Conservation (phyloP, 2,113 vertebrate genomes). For the Prietella phreatophila region DNA sequence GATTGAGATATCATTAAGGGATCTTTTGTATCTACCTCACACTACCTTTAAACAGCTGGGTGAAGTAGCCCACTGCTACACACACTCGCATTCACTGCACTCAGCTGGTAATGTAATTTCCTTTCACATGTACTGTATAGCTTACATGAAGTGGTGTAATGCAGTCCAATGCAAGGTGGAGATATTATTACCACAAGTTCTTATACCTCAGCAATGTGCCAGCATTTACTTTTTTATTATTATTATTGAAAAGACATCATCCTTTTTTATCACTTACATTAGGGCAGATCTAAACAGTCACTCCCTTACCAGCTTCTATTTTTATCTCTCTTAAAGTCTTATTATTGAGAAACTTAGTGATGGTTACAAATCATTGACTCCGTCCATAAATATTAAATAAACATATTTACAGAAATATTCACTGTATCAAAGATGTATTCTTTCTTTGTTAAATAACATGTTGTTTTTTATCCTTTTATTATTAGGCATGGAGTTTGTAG, state of each 20-base stretch:
- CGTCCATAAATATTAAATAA: background rate
- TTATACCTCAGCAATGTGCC: background rate
- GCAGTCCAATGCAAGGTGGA: background rate
- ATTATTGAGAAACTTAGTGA: background rate
- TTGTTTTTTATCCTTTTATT: background rate
- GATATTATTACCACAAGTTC: background rate
- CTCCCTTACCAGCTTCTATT: background rate
- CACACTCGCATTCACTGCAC: background rate
- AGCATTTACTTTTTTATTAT: background rate
- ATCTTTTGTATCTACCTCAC: constrained; percentile 59
- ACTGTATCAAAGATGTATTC: background rate
- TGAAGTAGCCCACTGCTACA: background rate
- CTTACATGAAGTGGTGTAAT: background rate
- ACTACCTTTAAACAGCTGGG: constrained; percentile 3
- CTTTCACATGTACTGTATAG: background rate
- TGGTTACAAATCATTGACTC: background rate
- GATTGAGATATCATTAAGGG: constrained; percentile 72
- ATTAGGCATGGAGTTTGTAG: background rate
- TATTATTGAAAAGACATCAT: background rate
- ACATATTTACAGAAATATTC: background rate
- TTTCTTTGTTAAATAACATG: background rate
- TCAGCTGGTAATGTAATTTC: background rate
- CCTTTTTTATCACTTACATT: background rate
- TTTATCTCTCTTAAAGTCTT: background rate
- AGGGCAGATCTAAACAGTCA: background rate